Evolutionary conservation across 2,888 invertebrate genomes (phyloP), one percentile per base, ranked within the genome.

Genomic region (Eupithecia dodoneata): DNA sequence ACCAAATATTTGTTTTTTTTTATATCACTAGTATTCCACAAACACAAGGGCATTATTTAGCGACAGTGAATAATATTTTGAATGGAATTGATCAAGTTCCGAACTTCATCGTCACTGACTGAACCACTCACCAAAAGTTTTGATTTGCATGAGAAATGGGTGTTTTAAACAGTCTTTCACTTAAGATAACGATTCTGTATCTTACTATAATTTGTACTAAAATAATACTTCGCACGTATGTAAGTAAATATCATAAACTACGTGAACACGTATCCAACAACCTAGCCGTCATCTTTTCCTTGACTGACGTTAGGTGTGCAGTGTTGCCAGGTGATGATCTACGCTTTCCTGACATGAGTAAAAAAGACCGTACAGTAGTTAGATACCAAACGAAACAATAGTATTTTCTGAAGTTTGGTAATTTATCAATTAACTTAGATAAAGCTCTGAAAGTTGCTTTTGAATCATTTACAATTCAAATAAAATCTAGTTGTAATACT

Each of bases 201-300:
- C 87, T 85, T 85, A 86, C 87, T 88, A 90, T 85, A 85, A 85
- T 89, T 91, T 90, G 87, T 90, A 92, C 87, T 90, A 91, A 87
- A 86, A 81, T 92, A 93, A 91, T 92, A 93, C 91, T 94, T 93
- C 91, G 63, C 92, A 90, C 94, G 93, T 95, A 95, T 95, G 93
- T 95, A 95, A 95, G 93, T 95, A 95, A 95, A 94, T 95, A 95
- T 95, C 94, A 94, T 94, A 94, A 94, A 92, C 91, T 89, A 94
- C 93, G 92, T 88, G 94, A 93, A 95, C 94, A 95, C 94, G 94
- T 95, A 95, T 94, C 93, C 89, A 94, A 63, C 63, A 63, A 93
- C 87, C 88, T 88, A 94, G 94, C 93, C 94, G 94, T 95, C 95
- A 95, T 95, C 95, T 95, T 95, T 93, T 92, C 91, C 88, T 85